phyloP scores from a whole-genome alignment of 2,888 invertebrate genomes.

The Pammene fasciana region DNA sequence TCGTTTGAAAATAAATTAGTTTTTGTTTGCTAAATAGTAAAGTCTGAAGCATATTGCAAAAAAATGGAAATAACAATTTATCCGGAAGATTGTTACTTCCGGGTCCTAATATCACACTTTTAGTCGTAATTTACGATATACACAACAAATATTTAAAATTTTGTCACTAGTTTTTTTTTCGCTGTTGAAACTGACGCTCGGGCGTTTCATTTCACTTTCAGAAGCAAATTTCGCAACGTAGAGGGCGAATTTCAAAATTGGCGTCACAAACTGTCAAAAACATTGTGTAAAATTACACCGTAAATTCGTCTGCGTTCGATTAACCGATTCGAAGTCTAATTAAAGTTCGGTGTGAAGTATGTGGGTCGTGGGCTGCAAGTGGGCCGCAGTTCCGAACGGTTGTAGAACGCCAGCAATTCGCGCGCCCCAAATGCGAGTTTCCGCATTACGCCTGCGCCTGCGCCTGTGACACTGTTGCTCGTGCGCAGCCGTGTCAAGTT shows the following conservation, averaged over 20 bases:
- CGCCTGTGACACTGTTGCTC: constrained; percentile 42
- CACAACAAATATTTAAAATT: too few species aligned
- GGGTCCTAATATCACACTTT: too few species aligned
- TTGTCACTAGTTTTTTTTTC: too few species aligned
- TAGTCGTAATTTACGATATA: too few species aligned
- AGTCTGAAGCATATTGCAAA: too few species aligned
- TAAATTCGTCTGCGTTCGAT: constrained; percentile 9
- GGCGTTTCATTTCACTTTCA: too few species aligned
- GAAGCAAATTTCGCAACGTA: too few species aligned
- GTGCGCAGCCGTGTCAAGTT: constrained; percentile 39
- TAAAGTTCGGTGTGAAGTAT: constrained; percentile 40
- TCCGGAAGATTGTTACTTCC: too few species aligned
- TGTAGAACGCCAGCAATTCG: constrained; percentile 57
- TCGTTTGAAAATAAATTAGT: background rate
- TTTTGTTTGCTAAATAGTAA: too few species aligned
- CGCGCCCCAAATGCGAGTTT: constrained; percentile 68
- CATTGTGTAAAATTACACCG: background rate
- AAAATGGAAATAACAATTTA: too few species aligned
- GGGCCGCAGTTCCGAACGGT: constrained; percentile 62
- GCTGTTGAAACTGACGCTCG: too few species aligned
- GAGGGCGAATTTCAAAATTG: background rate
- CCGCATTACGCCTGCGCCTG: constrained; percentile 59
- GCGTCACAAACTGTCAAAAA: background rate
- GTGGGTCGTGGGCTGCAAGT: constrained; percentile 50
- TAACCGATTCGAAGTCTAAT: constrained; percentile 28